Conservation (phyloP, 2,888 invertebrate genomes). For the Exocentrus adspersus region DNA sequence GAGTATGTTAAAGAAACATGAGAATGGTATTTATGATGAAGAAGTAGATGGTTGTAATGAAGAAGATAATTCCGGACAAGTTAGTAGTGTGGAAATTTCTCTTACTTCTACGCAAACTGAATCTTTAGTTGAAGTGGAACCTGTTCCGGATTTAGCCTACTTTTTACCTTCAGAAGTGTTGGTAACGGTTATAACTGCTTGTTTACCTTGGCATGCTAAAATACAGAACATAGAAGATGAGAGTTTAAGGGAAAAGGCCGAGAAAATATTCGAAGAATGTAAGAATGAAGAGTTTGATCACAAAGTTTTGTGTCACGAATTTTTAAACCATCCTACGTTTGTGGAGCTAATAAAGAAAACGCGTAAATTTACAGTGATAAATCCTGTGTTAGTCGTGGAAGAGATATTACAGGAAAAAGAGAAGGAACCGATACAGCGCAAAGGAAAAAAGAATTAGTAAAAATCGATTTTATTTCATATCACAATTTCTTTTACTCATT, state of each 20-base stretch:
- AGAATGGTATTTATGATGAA: too few species aligned
- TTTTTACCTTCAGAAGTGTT: conserved; percentile 54
- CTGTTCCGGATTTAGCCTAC: conserved; percentile 43
- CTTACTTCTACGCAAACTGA: neutral
- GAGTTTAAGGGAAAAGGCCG: conserved; percentile 54
- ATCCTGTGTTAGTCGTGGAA: conserved; percentile 47
- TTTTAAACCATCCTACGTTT: conserved; percentile 51
- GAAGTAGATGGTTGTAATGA: neutral
- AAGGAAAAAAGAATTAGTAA: conserved; percentile 5
- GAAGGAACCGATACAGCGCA: neutral
- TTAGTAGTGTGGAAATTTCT: neutral
- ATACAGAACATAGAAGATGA: conserved; percentile 50
- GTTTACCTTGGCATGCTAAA: conserved; percentile 55
- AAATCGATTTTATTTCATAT: conserved; percentile 28
- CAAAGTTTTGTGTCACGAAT: conserved; percentile 54
- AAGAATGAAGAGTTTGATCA: conserved; percentile 51
- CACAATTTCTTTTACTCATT: conserved; percentile 23
- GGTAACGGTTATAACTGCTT: conserved; percentile 51
- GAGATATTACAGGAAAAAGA: conserved; percentile 18
- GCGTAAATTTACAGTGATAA: conserved; percentile 50
- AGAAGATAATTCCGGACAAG: neutral
- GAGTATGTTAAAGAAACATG: neutral
- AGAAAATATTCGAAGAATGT: conserved; percentile 51
- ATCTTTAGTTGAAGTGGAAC: conserved; percentile 7
- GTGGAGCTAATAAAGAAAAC: conserved; percentile 45